These are phyloP conservation scores for Hylaea fasciaria DNA, from an alignment of 2,888 invertebrate species.

Conservation along the genomic window DNA sequence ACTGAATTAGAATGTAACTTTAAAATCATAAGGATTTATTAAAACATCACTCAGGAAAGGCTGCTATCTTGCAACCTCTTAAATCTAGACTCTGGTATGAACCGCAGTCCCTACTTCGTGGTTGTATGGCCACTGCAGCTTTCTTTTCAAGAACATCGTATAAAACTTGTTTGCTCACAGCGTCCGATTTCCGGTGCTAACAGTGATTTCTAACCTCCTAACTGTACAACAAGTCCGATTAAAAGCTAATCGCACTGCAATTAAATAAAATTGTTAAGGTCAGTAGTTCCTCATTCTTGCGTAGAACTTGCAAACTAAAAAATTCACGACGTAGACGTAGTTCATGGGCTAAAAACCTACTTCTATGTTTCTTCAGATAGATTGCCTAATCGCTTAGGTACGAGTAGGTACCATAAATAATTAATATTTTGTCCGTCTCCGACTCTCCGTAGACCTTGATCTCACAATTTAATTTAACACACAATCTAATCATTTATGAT, in stretches of 20 bases:
- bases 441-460: too few relatives aligned
- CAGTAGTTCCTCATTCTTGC: conserved; percentile 7
- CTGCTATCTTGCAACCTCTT: too few relatives aligned
- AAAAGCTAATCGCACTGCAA: conserved; percentile 6
- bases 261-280: conserved; percentile 14
- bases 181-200: conserved; percentile 22
- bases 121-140: conserved; percentile 10
- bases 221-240: conserved; percentile 1
- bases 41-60: too few relatives aligned
- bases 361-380: too few relatives aligned
- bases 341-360: background rate
- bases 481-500: background rate
- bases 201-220: conserved; percentile 25
- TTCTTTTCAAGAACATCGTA: conserved; percentile 29
- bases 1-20: too few relatives aligned
- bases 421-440: too few relatives aligned
- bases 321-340: background rate
- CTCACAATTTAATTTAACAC: background rate
- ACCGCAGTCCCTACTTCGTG: background rate
- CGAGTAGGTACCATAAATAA: too few relatives aligned
- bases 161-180: conserved; percentile 25
- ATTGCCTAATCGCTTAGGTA: too few relatives aligned
- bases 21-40: too few relatives aligned
- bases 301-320: background rate
- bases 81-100: background rate